phyloP scores from a whole-genome alignment of 2,888 invertebrate species.

The Dynastes hyllus region DNA sequence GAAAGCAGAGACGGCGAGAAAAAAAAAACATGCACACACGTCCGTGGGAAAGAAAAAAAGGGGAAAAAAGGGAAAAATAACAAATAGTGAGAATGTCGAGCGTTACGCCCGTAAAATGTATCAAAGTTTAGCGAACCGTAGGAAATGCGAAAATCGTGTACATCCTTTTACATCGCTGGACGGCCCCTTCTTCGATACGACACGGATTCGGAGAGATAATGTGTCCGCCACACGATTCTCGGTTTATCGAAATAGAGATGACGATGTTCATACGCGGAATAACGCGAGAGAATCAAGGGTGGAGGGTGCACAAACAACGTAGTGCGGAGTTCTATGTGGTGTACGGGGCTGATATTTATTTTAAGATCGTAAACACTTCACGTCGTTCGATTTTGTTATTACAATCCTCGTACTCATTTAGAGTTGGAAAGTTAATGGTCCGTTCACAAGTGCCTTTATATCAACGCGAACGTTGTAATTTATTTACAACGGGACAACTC shows the following conservation, averaged over 20 bases:
- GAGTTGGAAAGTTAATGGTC: constrained; percentile 40
- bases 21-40: constrained; percentile 14
- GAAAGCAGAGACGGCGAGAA: background rate
- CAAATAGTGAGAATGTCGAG: constrained; percentile 41
- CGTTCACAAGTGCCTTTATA: constrained; percentile 36
- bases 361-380: constrained; percentile 43
- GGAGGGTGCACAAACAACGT: background rate
- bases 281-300: background rate
- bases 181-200: constrained; percentile 26
- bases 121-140: constrained; percentile 57
- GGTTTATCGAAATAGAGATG: constrained; percentile 45
- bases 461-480: constrained; percentile 37
- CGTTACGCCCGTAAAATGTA: constrained; percentile 55
- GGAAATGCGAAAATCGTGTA: constrained; percentile 57
- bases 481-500: constrained; percentile 27
- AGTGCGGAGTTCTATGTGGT: constrained; percentile 25
- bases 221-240: constrained; percentile 37
- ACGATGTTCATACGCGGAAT: constrained; percentile 29
- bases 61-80: constrained; percentile 34
- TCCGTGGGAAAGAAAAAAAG: constrained; percentile 5
- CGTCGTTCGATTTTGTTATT: constrained; percentile 44
- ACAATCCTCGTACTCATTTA: constrained; percentile 32
- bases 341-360: constrained; percentile 35
- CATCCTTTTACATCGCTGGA: constrained; percentile 48
- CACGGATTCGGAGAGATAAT: constrained; percentile 45